Conservation (phyloP, 2,797 vertebrate species). For the Euthynnus affinis region DNA sequence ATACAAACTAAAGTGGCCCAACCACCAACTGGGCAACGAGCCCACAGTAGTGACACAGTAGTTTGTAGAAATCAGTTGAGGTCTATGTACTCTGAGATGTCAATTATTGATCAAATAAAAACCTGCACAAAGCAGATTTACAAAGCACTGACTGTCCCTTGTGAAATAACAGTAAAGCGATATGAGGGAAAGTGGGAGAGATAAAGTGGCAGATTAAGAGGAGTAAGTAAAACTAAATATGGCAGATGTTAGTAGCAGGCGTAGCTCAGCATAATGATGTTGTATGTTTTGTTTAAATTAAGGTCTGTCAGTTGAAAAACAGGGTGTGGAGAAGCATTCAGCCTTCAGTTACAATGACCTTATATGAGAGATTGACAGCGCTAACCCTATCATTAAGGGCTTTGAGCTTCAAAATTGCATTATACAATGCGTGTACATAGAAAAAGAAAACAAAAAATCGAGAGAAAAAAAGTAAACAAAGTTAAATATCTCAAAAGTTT, state of each 20-base stretch:
- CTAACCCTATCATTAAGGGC: no score
- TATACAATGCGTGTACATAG: no score
- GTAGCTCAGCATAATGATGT: no score
- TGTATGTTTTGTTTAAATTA: no score
- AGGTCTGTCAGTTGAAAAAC: no score
- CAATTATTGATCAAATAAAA: slow-evolving; percentile 82
- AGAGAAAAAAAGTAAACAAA: no score
- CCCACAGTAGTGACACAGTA: slow-evolving; percentile 83
- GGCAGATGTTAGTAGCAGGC: background rate
- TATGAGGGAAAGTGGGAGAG: slow-evolving; percentile 12
- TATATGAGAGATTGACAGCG: no score
- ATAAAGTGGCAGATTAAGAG: slow-evolving; percentile 3
- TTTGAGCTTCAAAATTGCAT: no score
- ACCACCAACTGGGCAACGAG: slow-evolving; percentile 60
- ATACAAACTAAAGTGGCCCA: slow-evolving; percentile 52
- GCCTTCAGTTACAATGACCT: no score
- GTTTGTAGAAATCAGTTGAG: slow-evolving; percentile 58
- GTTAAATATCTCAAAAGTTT: no score
- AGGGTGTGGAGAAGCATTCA: no score
- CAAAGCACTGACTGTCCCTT: slow-evolving; percentile 14
- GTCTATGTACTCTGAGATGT: slow-evolving; percentile 60
- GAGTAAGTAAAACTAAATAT: slow-evolving; percentile 11
- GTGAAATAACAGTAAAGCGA: slow-evolving; percentile 11
- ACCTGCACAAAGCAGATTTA: slow-evolving; percentile 39
- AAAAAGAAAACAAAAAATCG: no score